Conservation (phyloP, 2,113 vertebrate genomes). For the Capra hircus region DNA sequence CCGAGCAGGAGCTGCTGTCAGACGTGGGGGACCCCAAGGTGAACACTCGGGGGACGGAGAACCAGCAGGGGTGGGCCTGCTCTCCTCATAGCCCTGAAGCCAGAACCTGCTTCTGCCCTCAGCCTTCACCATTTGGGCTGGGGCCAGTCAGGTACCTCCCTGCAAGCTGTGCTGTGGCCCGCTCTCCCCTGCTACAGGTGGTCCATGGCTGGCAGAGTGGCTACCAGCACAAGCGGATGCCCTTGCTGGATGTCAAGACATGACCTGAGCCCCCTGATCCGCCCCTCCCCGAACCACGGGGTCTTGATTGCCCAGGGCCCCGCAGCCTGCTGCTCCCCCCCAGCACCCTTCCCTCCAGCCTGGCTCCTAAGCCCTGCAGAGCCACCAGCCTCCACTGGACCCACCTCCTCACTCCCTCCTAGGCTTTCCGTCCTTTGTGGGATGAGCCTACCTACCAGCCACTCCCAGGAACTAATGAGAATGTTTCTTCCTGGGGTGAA, state of each 20-base stretch:
- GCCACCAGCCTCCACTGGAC: not conserved
- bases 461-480: not conserved
- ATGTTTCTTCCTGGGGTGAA: not conserved
- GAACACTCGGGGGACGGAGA: not conserved
- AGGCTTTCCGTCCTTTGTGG: not conserved
- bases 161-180: not conserved
- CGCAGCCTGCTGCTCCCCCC: not conserved
- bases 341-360: not conserved
- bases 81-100: not conserved
- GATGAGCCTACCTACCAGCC: not conserved
- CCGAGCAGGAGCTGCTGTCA: constrained; percentile 91
- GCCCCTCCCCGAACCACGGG: not conserved
- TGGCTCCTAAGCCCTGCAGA: not conserved
- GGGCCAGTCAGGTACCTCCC: rapidly evolving
- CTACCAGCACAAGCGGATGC: constrained; percentile 84
- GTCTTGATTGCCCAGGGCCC: not conserved
- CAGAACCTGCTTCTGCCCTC: not conserved
- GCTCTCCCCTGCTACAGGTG: constrained; percentile 75
- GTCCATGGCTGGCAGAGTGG: constrained; percentile 85
- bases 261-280: not conserved
- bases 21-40: constrained; percentile 91
- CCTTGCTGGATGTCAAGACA: constrained; percentile 82
- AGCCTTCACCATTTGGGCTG: rapidly evolving
- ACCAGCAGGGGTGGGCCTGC: not conserved
- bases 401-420: too few relatives aligned